These are phyloP conservation scores for Proales similis DNA, from an alignment of 1,140 invertebrate genomes.

Conservation along the genomic window DNA sequence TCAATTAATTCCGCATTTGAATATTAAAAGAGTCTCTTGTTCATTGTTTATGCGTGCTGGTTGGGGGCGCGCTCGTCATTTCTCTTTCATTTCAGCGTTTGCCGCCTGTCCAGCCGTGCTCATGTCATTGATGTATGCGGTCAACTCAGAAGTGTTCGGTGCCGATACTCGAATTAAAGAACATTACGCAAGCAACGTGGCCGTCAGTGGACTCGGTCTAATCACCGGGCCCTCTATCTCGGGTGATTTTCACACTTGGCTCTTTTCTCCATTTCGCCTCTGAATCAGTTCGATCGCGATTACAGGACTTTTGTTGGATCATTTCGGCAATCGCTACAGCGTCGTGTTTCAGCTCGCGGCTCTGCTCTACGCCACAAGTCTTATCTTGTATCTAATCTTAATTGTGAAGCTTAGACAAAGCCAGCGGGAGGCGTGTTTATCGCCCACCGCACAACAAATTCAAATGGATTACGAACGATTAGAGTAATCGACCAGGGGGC, in stretches of 20 bases:
- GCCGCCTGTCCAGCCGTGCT: constrained; percentile 31
- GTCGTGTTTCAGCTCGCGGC: constrained; percentile 21
- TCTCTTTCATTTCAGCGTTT: constrained; percentile 2
- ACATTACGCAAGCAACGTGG: constrained; percentile 19
- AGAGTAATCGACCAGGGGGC: too few species aligned
- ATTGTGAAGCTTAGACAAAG: too few species aligned
- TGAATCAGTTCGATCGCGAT: too few species aligned
- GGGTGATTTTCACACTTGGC: too few species aligned
- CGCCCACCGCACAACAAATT: too few species aligned
- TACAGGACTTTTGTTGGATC: constrained; percentile 16
- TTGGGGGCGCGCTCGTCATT: too few species aligned
- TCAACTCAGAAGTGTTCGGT: constrained; percentile 30
- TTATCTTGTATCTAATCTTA: constrained; percentile 16
- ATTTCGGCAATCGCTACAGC: constrained; percentile 6
- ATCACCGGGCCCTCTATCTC: constrained; percentile 8
- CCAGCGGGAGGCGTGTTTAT: too few species aligned
- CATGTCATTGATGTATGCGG: constrained; percentile 30
- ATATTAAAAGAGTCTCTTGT: neutral
- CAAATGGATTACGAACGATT: too few species aligned
- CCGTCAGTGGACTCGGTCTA: constrained; percentile 28
- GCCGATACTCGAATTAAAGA: neutral
- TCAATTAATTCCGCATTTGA: neutral
- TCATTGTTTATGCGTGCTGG: neutral
- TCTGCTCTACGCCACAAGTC: constrained; percentile 22
- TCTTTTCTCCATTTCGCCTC: too few species aligned